A percentile compares a stretch with the other conserved stretches of the same genome.
Evolutionary conservation across 2,113 vertebrate species (phyloP).

Genomic region (Oceanites oceanicus): DNA sequence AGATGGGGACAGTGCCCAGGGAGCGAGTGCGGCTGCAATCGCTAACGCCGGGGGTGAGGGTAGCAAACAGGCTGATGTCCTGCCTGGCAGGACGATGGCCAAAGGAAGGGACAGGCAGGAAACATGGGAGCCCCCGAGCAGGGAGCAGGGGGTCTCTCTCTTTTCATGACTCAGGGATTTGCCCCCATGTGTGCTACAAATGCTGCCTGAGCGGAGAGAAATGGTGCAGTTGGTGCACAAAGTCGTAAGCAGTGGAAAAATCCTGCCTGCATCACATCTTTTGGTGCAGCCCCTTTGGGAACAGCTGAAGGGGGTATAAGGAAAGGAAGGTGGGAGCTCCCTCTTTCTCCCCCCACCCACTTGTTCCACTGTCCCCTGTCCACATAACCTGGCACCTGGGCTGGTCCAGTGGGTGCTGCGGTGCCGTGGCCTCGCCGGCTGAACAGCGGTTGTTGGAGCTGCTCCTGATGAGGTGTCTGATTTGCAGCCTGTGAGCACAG

Average conservation of each 20-base stretch:
- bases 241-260: background rate
- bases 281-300: background rate
- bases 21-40: rapidly evolving
- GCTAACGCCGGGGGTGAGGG: rapidly evolving
- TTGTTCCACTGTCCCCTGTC: background rate
- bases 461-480: background rate
- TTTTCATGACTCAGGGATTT: background rate
- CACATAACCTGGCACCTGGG: rapidly evolving
- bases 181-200: too few species aligned
- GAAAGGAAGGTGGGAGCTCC: background rate
- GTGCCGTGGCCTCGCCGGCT: background rate
- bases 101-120: background rate
- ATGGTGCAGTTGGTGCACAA: background rate
- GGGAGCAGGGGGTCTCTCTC: background rate
- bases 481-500: background rate
- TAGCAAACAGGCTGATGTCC: rapidly evolving
- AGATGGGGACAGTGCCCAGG: background rate
- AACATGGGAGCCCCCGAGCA: background rate
- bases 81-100: background rate
- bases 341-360: too few species aligned
- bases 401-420: rapidly evolving
- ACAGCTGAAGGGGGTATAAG: background rate
- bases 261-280: background rate
- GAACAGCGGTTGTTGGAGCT: background rate
- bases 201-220: background rate